These are phyloP conservation scores for Oriolus oriolus DNA, from an alignment of 2,113 vertebrate species.

Conservation along the genomic window DNA sequence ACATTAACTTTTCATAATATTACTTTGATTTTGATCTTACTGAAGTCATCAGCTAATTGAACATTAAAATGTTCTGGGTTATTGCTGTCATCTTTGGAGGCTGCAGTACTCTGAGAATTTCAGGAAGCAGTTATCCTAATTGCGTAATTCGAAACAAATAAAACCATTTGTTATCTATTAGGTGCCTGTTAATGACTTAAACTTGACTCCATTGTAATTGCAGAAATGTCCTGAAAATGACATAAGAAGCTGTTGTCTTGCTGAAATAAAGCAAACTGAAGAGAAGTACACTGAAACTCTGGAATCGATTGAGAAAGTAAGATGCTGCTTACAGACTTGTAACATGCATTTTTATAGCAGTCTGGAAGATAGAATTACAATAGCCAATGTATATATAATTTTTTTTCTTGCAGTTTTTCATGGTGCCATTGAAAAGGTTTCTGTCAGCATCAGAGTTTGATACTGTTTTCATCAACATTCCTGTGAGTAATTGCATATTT, in stretches of 20 bases:
- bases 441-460: conserved; percentile 83
- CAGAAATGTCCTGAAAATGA: conserved; percentile 91
- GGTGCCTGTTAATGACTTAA: neutral
- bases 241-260: conserved; percentile 89
- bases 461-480: conserved; percentile 93
- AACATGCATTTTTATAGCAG: neutral
- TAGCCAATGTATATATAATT: neutral
- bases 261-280: conserved; percentile 95
- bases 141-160: conserved; percentile 28
- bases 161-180: conserved; percentile 7
- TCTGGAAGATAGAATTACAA: neutral
- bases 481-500: conserved; percentile 76
- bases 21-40: conserved; percentile 8
- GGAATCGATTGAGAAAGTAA: conserved; percentile 94
- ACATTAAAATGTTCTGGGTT: neutral
- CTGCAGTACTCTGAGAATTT: neutral
- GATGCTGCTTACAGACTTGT: neutral
- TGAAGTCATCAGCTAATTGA: neutral
- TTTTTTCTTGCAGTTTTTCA: conserved; percentile 84
- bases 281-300: conserved; percentile 97
- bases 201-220: conserved; percentile 62
- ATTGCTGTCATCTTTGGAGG: neutral
- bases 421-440: conserved; percentile 88
- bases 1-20: neutral
- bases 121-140: conserved; percentile 34